Conservation (phyloP, 2,797 vertebrate genomes). For the Bovichtus diacanthus region DNA sequence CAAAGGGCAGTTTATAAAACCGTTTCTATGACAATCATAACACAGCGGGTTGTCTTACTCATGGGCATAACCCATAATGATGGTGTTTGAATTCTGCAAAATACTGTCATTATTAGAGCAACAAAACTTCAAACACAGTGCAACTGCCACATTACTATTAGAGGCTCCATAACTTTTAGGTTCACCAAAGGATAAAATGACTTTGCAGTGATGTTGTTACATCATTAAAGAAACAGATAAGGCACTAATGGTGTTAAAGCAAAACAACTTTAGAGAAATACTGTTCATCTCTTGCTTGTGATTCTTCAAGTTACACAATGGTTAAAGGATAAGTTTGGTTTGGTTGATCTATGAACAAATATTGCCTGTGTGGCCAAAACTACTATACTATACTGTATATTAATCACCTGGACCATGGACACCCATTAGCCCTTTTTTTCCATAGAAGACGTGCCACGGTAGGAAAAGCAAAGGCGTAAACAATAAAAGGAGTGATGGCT, state of each 20-base stretch:
- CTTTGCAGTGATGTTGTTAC: slow-evolving; percentile 4
- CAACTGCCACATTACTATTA: slow-evolving; percentile 18
- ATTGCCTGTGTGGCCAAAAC: neutral
- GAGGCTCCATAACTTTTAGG: slow-evolving; percentile 16
- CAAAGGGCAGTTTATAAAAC: slow-evolving; percentile 53
- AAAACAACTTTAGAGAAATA: neutral
- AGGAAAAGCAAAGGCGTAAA: neutral
- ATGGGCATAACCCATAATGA: slow-evolving; percentile 53
- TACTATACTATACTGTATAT: too few relatives aligned
- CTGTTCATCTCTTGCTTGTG: neutral
- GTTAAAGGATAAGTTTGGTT: neutral
- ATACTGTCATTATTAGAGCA: slow-evolving; percentile 55
- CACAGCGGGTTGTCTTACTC: slow-evolving; percentile 45
- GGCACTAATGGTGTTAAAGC: slow-evolving; percentile 7
- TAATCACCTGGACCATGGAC: neutral
- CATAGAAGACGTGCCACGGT: neutral
- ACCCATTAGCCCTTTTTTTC: neutral
- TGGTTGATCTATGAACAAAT: neutral
- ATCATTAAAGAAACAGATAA: slow-evolving; percentile 15
- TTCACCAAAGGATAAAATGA: slow-evolving; percentile 21
- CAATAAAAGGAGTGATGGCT: slow-evolving; percentile 2
- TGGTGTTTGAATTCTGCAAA: slow-evolving; percentile 55
- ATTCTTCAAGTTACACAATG: neutral
- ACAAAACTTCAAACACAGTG: slow-evolving; percentile 38
- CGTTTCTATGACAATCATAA: slow-evolving; percentile 62